These are phyloP conservation scores for Coracias cyanogaster DNA, from an alignment of 2,797 vertebrate species.

Conservation along the genomic window DNA sequence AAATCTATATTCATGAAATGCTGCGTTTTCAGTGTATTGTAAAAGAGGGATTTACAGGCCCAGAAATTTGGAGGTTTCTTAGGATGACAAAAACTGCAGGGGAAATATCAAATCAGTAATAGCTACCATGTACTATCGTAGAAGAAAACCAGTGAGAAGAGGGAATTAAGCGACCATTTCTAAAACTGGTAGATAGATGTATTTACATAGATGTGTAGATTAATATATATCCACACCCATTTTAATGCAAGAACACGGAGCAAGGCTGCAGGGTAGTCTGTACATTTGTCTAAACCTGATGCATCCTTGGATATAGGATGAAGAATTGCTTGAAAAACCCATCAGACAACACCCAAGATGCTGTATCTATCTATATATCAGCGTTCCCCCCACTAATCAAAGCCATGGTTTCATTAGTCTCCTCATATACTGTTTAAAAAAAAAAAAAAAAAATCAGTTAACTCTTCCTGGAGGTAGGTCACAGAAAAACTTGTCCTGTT, in stretches of 20 bases:
- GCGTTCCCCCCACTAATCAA: neutral
- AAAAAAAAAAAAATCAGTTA: neutral
- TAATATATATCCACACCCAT: neutral
- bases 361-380: fast-evolving
- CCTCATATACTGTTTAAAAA: neutral
- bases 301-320: neutral
- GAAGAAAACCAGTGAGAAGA: neutral
- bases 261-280: neutral
- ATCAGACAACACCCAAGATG: neutral
- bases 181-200: neutral
- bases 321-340: neutral
- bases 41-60: neutral
- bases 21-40: neutral
- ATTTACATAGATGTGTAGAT: no score
- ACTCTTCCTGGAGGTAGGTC: neutral
- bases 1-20: neutral
- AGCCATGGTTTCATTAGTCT: neutral
- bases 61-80: neutral
- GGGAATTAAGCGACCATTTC: neutral
- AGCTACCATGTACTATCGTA: neutral
- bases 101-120: neutral
- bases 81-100: neutral
- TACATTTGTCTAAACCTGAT: neutral
- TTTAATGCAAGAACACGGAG: neutral
- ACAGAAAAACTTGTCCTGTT: neutral